A percentile compares a stretch with the other conserved stretches of the same genome.
These are phyloP conservation scores for Eueremaeus valkanovi DNA, from an alignment of 2,888 invertebrate genomes.

Conservation along the genomic window DNA sequence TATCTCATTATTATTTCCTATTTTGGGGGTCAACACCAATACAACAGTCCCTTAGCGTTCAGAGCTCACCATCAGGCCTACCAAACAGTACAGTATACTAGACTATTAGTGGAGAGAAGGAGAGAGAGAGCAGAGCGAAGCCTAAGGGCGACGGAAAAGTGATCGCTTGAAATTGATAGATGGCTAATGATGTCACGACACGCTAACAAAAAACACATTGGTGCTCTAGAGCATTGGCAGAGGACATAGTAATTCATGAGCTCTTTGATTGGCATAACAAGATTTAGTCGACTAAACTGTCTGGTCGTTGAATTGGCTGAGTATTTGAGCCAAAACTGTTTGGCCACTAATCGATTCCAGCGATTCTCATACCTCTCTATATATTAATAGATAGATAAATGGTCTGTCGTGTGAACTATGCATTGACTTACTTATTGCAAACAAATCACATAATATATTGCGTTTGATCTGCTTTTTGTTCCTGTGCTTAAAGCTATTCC, in stretches of 20 bases:
- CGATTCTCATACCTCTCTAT: neutral
- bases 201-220: conserved; percentile 24
- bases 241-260: conserved; percentile 28
- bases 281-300: neutral
- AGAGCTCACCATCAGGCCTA: neutral
- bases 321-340: neutral
- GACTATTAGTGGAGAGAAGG: neutral
- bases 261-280: conserved; percentile 30
- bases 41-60: neutral
- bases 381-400: neutral
- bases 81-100: neutral
- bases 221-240: no score
- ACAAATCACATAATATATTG: conserved; percentile 15
- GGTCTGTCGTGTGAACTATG: neutral
- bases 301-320: neutral
- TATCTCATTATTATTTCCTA: conserved; percentile 23
- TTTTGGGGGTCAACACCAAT: conserved; percentile 24
- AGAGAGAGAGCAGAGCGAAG: neutral
- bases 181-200: conserved; percentile 33
- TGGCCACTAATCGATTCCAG: neutral
- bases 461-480: neutral
- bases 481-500: neutral
- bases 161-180: conserved; percentile 32
- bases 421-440: neutral
- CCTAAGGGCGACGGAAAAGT: conserved; percentile 32